A percentile compares a stretch with the other conserved stretches of the same genome.
Evolutionary conservation across 2,113 vertebrate species (phyloP).

Genomic region (Vidua chalybeata): DNA sequence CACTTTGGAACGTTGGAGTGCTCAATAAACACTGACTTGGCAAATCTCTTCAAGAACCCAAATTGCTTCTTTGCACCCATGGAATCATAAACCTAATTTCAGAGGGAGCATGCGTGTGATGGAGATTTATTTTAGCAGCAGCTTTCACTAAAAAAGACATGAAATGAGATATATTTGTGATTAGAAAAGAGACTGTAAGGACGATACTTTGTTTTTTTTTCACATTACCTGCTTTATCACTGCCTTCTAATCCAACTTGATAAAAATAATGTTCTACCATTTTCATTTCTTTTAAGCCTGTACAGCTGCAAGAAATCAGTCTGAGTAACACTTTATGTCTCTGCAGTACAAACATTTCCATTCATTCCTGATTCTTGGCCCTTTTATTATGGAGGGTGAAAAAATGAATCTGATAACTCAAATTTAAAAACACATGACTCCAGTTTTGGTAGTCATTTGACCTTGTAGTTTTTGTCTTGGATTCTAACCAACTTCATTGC

Average conservation of each 20-base stretch:
- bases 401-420: neutral
- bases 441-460: neutral
- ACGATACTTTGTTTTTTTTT: neutral
- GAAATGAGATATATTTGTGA: neutral
- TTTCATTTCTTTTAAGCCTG: neutral
- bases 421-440: neutral
- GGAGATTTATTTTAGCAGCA: constrained; percentile 14
- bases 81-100: constrained; percentile 32
- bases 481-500: neutral
- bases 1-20: neutral
- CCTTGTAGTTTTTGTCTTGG: neutral
- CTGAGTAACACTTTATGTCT: neutral
- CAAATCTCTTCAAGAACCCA: neutral
- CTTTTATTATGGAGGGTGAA: neutral
- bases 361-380: neutral
- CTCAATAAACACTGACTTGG: constrained; percentile 9
- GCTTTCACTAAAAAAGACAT: neutral
- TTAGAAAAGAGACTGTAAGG: neutral
- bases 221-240: neutral
- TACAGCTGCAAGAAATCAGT: neutral
- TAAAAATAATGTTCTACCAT: neutral
- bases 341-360: neutral
- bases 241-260: neutral
- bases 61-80: neutral
- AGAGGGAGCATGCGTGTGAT: neutral